Conservation (phyloP, 2,888 invertebrate species). For the Lasioglossum vierecki region DNA sequence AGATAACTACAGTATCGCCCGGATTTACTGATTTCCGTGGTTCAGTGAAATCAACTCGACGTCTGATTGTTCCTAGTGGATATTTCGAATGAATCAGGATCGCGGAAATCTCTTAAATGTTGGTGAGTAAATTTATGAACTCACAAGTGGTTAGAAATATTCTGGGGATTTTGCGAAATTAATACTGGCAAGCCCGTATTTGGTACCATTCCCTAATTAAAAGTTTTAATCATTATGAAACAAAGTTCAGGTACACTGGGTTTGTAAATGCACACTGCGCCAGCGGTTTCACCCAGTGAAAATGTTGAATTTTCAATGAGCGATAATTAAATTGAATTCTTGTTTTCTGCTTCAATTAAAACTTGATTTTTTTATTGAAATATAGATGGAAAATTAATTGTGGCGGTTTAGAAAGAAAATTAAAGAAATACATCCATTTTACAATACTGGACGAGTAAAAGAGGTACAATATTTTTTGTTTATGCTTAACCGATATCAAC, state of each 20-base stretch:
- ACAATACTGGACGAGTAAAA: neutral
- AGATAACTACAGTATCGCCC: neutral
- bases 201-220: neutral
- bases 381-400: neutral
- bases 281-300: neutral
- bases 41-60: neutral
- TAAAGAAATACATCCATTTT: neutral
- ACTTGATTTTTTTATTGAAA: neutral
- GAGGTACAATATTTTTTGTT: neutral
- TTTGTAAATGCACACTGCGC: neutral
- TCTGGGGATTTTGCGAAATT: neutral
- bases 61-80: neutral
- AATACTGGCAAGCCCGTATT: neutral
- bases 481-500: neutral
- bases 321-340: neutral
- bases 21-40: neutral
- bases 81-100: neutral
- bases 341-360: neutral
- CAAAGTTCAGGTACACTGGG: neutral
- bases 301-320: neutral
- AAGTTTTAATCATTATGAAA: neutral
- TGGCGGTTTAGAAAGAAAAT: neutral
- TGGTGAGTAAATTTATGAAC: neutral
- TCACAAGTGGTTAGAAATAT: neutral
- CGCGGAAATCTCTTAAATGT: neutral